A percentile compares a stretch with the other conserved stretches of the same genome.
These are phyloP conservation scores for Perdita meconis DNA, from an alignment of 2,888 invertebrate genomes.

Conservation along the genomic window DNA sequence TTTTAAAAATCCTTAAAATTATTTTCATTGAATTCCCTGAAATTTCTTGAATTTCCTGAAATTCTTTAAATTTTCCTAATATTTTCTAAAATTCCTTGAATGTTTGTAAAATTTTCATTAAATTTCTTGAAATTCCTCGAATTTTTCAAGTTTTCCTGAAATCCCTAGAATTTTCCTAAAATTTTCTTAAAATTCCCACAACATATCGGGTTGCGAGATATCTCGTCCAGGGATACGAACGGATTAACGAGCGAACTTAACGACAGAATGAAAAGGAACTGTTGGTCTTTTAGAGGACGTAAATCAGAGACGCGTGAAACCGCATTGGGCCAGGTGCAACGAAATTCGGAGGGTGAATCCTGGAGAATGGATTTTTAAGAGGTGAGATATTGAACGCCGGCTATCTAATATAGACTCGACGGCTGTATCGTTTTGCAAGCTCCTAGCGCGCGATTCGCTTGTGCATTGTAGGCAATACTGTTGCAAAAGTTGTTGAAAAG, in stretches of 20 bases:
- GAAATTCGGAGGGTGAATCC: neutral
- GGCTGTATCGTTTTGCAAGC: neutral
- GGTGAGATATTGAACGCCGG: slow-evolving; percentile 13
- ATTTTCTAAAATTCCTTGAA: too few relatives aligned
- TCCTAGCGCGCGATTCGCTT: neutral
- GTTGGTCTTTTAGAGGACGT: slow-evolving; percentile 16
- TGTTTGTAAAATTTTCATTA: too few relatives aligned
- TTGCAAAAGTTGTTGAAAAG: slow-evolving; percentile 9
- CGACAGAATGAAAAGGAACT: slow-evolving; percentile 66
- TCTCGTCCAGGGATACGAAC: slow-evolving; percentile 57
- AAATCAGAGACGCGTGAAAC: slow-evolving; percentile 30
- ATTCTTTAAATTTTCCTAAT: too few relatives aligned
- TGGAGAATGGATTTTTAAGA: neutral
- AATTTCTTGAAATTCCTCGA: too few relatives aligned
- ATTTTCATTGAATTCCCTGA: too few relatives aligned
- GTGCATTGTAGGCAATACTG: neutral
- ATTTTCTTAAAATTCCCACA: too few relatives aligned
- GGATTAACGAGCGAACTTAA: slow-evolving; percentile 74
- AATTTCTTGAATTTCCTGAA: too few relatives aligned
- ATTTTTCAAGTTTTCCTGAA: too few relatives aligned
- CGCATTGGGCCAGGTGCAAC: slow-evolving; percentile 29
- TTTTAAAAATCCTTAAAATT: too few relatives aligned
- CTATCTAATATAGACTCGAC: slow-evolving; percentile 1
- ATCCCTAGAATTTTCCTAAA: too few relatives aligned
- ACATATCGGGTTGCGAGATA: too few relatives aligned